A percentile compares a stretch with the other conserved stretches of the same genome.
Conservation (phyloP, 1,140 invertebrate species). For the Procambarus clarkii region DNA sequence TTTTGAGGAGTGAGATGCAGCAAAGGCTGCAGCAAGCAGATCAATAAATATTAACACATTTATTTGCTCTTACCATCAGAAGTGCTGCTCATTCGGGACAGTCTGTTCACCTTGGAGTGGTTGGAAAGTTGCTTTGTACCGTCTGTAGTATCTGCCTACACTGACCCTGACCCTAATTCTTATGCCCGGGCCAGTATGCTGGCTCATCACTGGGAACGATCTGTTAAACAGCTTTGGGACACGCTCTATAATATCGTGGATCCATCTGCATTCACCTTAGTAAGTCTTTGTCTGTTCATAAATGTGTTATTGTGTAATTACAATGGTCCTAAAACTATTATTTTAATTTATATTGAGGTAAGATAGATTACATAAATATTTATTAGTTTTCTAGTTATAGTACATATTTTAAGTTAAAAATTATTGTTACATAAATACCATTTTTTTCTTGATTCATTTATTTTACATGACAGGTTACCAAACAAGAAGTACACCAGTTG, state of each 20-base stretch:
- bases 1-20: no score
- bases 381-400: no score
- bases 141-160: conserved; percentile 16
- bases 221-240: conserved; percentile 8
- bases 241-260: conserved; percentile 42
- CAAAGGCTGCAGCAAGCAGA: no score
- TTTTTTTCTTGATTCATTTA: no score
- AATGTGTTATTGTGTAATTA: no score
- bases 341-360: no score
- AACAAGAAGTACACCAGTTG: conserved; percentile 35
- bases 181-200: conserved; percentile 30
- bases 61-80: background rate
- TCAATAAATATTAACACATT: no score
- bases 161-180: conserved; percentile 12
- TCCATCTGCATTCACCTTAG: conserved; percentile 32
- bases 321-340: no score
- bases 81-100: conserved; percentile 23
- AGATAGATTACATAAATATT: no score
- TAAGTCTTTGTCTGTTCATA: background rate
- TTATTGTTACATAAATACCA: no score
- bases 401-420: no score
- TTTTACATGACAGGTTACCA: conserved; percentile 12
- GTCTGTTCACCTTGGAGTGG: conserved; percentile 41
- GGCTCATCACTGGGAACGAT: conserved; percentile 14
- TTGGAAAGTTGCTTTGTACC: conserved; percentile 36